Evolutionary conservation across 2,797 vertebrate species (phyloP).

Genomic region (Stomatorhinus walkeri): DNA sequence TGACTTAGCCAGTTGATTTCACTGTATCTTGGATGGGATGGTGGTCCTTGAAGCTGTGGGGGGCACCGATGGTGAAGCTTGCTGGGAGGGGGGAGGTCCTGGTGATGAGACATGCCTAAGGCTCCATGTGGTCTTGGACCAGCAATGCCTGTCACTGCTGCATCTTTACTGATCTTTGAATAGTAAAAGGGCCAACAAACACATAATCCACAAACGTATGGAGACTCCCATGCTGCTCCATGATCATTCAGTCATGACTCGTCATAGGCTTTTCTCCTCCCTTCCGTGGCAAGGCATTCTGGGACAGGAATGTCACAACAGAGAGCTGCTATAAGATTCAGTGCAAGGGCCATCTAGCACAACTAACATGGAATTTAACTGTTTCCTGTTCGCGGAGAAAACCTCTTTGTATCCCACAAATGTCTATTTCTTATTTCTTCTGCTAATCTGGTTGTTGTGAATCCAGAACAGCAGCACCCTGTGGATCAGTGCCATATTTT

Average conservation of each 20-base stretch:
- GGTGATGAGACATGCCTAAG: not conserved
- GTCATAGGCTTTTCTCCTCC: not conserved
- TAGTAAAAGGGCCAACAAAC: not conserved
- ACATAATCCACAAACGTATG: not conserved
- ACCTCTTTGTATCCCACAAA: not conserved
- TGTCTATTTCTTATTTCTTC: not conserved
- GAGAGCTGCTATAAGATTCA: not conserved
- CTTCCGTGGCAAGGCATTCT: not conserved
- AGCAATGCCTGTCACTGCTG: not conserved
- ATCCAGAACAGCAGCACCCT: not conserved
- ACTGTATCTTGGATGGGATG: not conserved
- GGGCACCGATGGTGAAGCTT: not conserved
- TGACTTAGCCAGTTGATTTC: not conserved
- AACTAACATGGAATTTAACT: not conserved
- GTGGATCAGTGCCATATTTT: not conserved
- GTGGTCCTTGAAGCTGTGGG: not conserved
- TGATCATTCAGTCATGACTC: not conserved
- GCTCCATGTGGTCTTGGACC: not conserved
- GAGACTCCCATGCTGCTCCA: not conserved
- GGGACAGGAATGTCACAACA: not conserved
- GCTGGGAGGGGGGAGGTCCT: not conserved
- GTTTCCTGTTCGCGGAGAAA: not conserved
- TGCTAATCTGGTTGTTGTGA: not conserved
- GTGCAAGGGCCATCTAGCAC: not conserved
- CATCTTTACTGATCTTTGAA: not conserved